Conservation (phyloP, 2,797 vertebrate genomes). For the Pseudochirops corinnae region DNA sequence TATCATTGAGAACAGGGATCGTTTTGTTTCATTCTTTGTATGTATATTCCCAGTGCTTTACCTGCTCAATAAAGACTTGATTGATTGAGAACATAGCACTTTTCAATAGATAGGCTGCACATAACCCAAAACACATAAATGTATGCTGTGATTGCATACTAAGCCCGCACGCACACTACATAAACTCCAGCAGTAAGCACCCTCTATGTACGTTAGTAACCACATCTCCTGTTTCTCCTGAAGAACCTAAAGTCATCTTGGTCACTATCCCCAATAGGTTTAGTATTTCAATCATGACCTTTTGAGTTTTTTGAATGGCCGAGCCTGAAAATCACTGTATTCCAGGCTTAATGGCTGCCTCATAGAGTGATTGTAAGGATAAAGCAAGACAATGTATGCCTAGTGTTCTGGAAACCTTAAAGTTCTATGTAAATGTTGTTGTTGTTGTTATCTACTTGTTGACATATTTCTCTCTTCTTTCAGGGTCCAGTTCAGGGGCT, state of each 20-base stretch:
- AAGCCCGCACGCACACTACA: neutral
- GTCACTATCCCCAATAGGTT: neutral
- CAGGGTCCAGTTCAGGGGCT: neutral
- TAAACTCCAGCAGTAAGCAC: neutral
- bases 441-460: neutral
- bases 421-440: neutral
- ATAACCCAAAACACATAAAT: neutral
- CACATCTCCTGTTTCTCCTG: neutral
- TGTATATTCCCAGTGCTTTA: neutral
- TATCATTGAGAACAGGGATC: neutral
- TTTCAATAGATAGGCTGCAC: neutral
- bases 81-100: neutral
- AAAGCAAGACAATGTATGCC: neutral
- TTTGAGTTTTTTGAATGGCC: neutral
- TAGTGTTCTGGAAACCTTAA: neutral
- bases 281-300: neutral
- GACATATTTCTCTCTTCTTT: neutral
- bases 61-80: neutral
- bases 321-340: neutral
- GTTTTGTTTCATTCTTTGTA: neutral
- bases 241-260: neutral
- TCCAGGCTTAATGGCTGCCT: neutral
- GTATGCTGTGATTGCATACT: neutral
- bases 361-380: neutral
- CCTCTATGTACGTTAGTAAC: neutral